Conservation (phyloP, 2,797 vertebrate genomes). For the Pitangus sulphuratus region DNA sequence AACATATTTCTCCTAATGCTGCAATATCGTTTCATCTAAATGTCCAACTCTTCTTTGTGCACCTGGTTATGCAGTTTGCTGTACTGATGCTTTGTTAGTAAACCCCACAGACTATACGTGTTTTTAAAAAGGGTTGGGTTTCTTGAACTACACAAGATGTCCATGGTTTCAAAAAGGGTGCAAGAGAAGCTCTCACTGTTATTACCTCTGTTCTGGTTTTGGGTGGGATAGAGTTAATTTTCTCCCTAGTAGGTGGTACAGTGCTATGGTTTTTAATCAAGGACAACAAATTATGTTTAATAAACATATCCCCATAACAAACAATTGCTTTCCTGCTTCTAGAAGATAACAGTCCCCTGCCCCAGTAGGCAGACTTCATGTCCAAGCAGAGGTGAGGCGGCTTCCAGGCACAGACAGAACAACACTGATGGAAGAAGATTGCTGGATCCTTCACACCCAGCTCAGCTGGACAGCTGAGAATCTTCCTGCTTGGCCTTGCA, state of each 20-base stretch:
- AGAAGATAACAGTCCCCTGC: neutral
- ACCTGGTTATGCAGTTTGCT: neutral
- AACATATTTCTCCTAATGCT: neutral
- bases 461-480: neutral
- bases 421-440: neutral
- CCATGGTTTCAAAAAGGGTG: neutral
- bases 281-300: neutral
- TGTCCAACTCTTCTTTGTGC: neutral
- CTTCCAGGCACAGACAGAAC: neutral
- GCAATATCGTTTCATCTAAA: neutral
- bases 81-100: neutral
- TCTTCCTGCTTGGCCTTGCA: neutral
- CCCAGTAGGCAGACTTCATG: neutral
- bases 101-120: neutral
- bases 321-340: neutral
- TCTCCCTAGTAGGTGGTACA: neutral
- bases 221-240: neutral
- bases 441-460: neutral
- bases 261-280: neutral
- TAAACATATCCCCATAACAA: neutral
- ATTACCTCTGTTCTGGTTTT: neutral
- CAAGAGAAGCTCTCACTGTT: neutral
- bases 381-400: neutral
- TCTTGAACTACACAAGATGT: neutral
- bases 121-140: neutral